These are phyloP conservation scores for Propithecus deckenii DNA, from an alignment of 2,797 vertebrate genomes.

Conservation along the genomic window DNA sequence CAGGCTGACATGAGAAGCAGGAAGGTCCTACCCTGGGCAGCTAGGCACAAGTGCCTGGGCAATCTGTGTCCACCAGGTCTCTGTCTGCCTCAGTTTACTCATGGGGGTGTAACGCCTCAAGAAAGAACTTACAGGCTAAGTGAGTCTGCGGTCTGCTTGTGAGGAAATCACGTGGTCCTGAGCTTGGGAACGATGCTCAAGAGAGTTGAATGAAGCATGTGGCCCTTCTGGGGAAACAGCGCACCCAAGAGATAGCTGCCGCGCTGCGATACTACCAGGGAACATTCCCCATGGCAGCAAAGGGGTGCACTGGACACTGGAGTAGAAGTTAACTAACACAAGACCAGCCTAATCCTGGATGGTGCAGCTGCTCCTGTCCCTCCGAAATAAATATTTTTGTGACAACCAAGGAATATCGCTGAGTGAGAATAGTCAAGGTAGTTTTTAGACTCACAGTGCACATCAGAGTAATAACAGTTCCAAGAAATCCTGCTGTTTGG, in stretches of 20 bases:
- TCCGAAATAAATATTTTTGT: neutral
- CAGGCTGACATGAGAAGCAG: neutral
- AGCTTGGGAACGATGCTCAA: neutral
- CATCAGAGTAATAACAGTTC: neutral
- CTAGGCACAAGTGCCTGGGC: neutral
- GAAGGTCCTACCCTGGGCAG: neutral
- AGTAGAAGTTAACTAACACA: neutral
- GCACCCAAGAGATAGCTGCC: neutral
- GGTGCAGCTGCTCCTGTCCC: neutral
- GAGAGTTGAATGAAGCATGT: neutral
- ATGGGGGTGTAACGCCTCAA: neutral
- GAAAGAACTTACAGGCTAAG: neutral
- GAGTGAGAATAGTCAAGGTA: neutral
- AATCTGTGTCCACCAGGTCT: neutral
- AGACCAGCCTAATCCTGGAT: neutral
- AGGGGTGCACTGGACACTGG: fast-evolving
- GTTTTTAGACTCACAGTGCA: neutral
- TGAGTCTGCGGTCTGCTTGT: neutral
- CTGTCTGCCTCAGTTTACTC: neutral
- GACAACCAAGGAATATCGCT: neutral
- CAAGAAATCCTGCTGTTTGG: neutral
- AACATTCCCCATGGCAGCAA: neutral
- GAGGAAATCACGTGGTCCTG: neutral
- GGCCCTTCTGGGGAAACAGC: neutral
- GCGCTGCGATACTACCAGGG: neutral